A percentile compares a stretch with the other conserved stretches of the same genome.
Conservation (phyloP, 2,888 invertebrate genomes). For the Reticulitermes lucifugus region DNA sequence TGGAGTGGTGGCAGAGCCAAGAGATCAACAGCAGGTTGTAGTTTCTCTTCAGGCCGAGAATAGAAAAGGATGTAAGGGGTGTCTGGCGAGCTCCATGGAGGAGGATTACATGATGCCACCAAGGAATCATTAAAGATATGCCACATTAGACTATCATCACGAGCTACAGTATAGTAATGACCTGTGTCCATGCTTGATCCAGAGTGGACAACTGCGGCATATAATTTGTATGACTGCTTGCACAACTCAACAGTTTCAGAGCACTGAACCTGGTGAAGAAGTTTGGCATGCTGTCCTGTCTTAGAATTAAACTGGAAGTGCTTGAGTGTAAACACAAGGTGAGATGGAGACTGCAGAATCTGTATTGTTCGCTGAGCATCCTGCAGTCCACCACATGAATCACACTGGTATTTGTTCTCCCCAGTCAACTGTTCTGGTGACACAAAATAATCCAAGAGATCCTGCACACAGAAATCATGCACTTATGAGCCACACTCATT, state of each 20-base stretch:
- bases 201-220: conserved; percentile 87
- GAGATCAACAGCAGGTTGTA: conserved; percentile 58
- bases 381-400: conserved; percentile 77
- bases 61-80: conserved; percentile 90
- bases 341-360: conserved; percentile 79
- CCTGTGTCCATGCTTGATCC: conserved; percentile 87
- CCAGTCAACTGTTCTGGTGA: conserved; percentile 82
- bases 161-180: conserved; percentile 88
- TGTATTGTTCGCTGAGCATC: conserved; percentile 80
- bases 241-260: not conserved
- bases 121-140: conserved; percentile 83
- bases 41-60: conserved; percentile 57
- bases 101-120: conserved; percentile 70
- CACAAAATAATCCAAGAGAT: conserved; percentile 81
- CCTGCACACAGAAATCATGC: conserved; percentile 67
- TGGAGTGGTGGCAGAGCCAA: conserved; percentile 57
- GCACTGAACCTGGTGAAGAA: conserved; percentile 72
- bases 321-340: conserved; percentile 83
- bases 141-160: conserved; percentile 76
- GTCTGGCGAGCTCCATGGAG: conserved; percentile 74
- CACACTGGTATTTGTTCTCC: conserved; percentile 86
- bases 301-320: conserved; percentile 82
- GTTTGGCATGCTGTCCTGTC: conserved; percentile 80
- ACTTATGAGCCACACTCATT: not conserved
- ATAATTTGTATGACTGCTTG: conserved; percentile 71